A percentile compares a stretch with the other conserved stretches of the same genome.
These are phyloP conservation scores for Lathronympha strigana DNA, from an alignment of 2,888 invertebrate genomes.

Conservation along the genomic window DNA sequence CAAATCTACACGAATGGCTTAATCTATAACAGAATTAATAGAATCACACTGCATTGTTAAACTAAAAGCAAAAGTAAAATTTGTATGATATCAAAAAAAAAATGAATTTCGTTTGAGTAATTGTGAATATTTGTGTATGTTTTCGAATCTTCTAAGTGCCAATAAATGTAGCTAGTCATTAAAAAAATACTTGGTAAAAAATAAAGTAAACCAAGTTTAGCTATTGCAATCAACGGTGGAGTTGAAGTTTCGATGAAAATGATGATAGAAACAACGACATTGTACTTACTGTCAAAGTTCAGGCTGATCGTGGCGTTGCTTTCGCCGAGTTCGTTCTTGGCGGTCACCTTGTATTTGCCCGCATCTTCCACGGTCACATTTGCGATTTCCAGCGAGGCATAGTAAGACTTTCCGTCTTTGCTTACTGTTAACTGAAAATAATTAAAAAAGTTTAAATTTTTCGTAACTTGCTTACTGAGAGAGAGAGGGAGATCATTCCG, in stretches of 20 bases:
- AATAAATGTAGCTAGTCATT: neutral
- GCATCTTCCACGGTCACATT: conserved; percentile 98
- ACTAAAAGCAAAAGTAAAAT: conserved; percentile 27
- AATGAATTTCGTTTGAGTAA: neutral
- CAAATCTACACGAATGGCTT: conserved; percentile 66
- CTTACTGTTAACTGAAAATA: conserved; percentile 89
- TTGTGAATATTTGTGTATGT: neutral
- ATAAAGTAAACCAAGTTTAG: neutral
- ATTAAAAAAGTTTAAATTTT: no score
- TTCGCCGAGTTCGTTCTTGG: conserved; percentile 98
- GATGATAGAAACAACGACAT: conserved; percentile 1
- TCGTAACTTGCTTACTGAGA: no score
- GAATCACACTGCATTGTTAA: conserved; percentile 60
- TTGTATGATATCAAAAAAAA: neutral
- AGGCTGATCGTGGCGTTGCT: conserved; percentile 98
- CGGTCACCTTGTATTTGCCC: conserved; percentile 98
- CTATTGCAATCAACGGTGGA: neutral
- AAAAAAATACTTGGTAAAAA: neutral
- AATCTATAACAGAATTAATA: conserved; percentile 65
- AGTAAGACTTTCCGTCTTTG: conserved; percentile 97
- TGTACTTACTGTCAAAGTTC: conserved; percentile 98
- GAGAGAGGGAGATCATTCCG: no score
- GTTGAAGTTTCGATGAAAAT: conserved; percentile 2
- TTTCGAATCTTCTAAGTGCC: neutral
- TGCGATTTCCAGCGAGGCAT: conserved; percentile 96